Evolutionary conservation across 2,797 vertebrate species (phyloP), one percentile per base, ranked within the genome.

Genomic region (Galago senegalensis): DNA sequence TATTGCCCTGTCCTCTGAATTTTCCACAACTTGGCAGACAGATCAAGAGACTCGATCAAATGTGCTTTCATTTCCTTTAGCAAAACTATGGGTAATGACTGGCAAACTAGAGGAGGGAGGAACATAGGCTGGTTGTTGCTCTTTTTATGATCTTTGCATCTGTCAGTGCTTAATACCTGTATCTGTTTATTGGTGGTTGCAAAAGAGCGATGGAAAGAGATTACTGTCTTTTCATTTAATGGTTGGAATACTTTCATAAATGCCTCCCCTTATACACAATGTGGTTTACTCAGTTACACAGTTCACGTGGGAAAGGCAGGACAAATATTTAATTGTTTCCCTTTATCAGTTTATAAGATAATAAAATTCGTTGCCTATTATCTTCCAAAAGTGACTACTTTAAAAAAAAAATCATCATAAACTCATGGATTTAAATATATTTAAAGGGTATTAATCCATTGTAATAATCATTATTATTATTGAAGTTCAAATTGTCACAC

Each of bases 301-400:
- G 27, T 90, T 89, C 20, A 63, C n/a, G 67, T 0, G 73, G 37
- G 40, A 84, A 76, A 91, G 72, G 46, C 27, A 73, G 37, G 31
- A 77, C 10, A 73, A 65, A 60, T 81, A 13, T 23, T 93, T 94
- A 93, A 77, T 29, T 67, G 8, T 77, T 93, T 93, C 29, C 73
- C 56, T 85, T 79, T 89, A 60, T 29, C n/a, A 73, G 37, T 79
- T 89, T 89, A 82, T 76, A 93, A 91, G 37, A 85, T 53, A 93
- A 73, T 81, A 92, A 86, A 65, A 65, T 12, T 49, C 11, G 31
- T 75, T 87, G 16, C 23, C 53, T 27, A 31, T 79, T 27, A 11
- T 27, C 17, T 94, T 49, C 63, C 34, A 79, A 94, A 94, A 79
- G 29, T 67, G 31, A 91, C 25, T 27, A 53, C 40, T 58, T 65